A percentile compares a stretch with the other conserved stretches of the same genome.
Conservation (phyloP, 2,797 vertebrate species). For the Sphenopsis melanotis region DNA sequence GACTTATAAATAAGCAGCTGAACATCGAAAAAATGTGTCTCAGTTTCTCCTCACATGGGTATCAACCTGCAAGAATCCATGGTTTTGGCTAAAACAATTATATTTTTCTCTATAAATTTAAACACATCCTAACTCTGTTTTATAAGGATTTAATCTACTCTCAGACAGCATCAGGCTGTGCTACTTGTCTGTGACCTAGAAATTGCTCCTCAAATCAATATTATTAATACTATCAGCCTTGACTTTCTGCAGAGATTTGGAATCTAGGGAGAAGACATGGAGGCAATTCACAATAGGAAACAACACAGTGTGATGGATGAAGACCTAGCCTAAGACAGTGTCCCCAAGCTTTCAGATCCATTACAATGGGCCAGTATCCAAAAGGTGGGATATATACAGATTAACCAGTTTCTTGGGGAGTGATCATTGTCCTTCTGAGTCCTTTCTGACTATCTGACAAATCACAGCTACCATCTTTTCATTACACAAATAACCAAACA, state of each 20-base stretch:
- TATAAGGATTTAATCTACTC: not conserved
- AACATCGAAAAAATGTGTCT: not conserved
- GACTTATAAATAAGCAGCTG: not conserved
- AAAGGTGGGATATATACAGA: not conserved
- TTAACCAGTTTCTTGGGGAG: not conserved
- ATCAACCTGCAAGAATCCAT: not conserved
- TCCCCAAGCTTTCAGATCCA: not conserved
- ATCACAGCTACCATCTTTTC: not conserved
- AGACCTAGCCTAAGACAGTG: not conserved
- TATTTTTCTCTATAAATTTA: not conserved
- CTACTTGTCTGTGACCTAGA: not conserved
- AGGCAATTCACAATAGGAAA: not conserved
- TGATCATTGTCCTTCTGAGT: not conserved
- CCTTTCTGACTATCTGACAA: not conserved
- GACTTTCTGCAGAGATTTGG: not conserved
- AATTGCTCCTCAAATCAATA: not conserved
- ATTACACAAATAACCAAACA: not conserved
- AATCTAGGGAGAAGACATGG: not conserved
- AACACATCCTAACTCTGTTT: not conserved
- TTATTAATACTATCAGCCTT: not conserved
- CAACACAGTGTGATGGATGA: not conserved
- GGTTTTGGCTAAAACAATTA: not conserved
- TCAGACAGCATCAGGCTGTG: not conserved
- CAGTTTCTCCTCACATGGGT: not conserved
- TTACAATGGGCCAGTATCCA: not conserved